Evolutionary conservation across 1,140 invertebrate genomes (phyloP).

Genomic region (Drosophila malerkotliana): DNA sequence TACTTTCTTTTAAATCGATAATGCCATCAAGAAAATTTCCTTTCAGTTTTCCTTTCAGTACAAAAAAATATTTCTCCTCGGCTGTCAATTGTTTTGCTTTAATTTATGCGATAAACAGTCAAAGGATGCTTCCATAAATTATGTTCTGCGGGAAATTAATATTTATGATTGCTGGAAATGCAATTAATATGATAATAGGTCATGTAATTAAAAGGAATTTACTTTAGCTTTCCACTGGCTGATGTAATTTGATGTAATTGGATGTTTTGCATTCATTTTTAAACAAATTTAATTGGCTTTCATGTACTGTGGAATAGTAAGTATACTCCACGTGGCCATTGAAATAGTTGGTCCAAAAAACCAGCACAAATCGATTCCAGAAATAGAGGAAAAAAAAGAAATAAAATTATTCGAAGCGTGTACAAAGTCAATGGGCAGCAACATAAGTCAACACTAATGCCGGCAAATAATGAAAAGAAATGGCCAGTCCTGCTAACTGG

Average conservation of each 20-base stretch:
- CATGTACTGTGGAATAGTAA: slow-evolving; percentile 1
- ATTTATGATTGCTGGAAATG: slow-evolving; percentile 58
- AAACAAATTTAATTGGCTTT: slow-evolving; percentile 6
- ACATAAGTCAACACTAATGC: slow-evolving; percentile 69
- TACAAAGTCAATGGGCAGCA: slow-evolving; percentile 59
- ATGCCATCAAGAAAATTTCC: not conserved
- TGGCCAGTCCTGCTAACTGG: slow-evolving; percentile 47
- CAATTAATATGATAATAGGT: slow-evolving; percentile 56
- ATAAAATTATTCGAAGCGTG: slow-evolving; percentile 33
- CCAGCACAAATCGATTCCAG: not conserved
- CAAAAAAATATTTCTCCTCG: slow-evolving; percentile 15
- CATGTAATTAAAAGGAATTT: slow-evolving; percentile 45
- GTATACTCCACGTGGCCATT: not conserved
- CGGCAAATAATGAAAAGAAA: slow-evolving; percentile 65
- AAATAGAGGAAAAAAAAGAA: slow-evolving; percentile 22
- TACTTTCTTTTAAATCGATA: not conserved
- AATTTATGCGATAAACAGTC: slow-evolving; percentile 43
- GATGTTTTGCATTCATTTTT: slow-evolving; percentile 26
- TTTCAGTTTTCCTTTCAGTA: not conserved
- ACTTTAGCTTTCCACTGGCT: slow-evolving; percentile 1
- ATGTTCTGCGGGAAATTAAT: slow-evolving; percentile 43
- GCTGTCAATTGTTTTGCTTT: slow-evolving; percentile 49
- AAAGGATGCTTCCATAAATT: slow-evolving; percentile 39
- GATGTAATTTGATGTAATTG: slow-evolving; percentile 15
- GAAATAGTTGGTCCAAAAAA: not conserved